Base-by-base conservation (phyloP, 2,113 vertebrate species). In the Clinocottus analis region DNA sequence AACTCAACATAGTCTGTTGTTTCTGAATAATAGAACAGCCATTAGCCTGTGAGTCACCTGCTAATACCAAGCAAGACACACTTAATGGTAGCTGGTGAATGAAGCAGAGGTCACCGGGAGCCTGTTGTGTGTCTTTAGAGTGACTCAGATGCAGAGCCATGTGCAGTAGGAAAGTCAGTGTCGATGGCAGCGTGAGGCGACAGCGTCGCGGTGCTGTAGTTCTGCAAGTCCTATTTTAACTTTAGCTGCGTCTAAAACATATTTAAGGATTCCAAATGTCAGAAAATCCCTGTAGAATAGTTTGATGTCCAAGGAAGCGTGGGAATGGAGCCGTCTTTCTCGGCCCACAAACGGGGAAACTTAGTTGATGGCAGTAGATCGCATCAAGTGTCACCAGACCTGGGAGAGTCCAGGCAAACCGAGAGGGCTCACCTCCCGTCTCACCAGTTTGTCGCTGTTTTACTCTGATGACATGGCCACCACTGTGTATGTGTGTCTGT, bases 11-110 rank as follows among this genome's bases (percentile, higher is more conserved):
- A 41, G 21, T 21, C 39, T 75, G 58, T 43, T 77, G 68, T 81
- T 53, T 77, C 47, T 91, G 83, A 91, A 90, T 85, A 85, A 91
- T 86, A 80, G n/a, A 85, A 68, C 23, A 83, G 39, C 80, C 72
- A 74, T 87, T 87, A 88, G 74, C 59, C 37, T 49, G 64, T 86
- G 92, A 90, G 84, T 88, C 86, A 89, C 68, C 63, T 84, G 67
- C 67, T 39, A 65, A 72, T 69, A 47, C 72, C 39, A 12, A 74
- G 74, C 35, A 58, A 69, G 45, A 19, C 13, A 1, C 33, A 47
- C 72, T 85, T 69, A 39, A n/a, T 21, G 9, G 79, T 66, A 2
- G 51, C 75, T 21, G 41, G 60, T 59, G 64, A 75, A 75, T 61
- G 76, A 41, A 43, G 73, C 58, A 33, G 74, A 79, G 74, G 66